A percentile compares a stretch with the other conserved stretches of the same genome.
phyloP scores from a whole-genome alignment of 2,113 vertebrate genomes.

The Antidorcas marsupialis region DNA sequence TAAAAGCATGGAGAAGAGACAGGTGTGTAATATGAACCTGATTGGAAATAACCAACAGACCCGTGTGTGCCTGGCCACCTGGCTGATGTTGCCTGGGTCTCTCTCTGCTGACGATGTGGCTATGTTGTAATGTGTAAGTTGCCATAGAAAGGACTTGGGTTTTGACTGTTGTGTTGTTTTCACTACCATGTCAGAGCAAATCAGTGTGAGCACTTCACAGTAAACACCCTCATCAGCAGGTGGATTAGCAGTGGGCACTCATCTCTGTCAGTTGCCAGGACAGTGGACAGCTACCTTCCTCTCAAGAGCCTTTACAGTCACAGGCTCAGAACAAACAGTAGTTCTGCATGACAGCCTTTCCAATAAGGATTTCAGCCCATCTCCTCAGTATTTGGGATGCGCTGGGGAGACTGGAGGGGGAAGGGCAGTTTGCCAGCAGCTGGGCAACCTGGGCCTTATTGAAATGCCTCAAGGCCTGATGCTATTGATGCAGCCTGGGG shows the following conservation, averaged over 20 bases:
- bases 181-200: neutral
- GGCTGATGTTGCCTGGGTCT: neutral
- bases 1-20: neutral
- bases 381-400: neutral
- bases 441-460: neutral
- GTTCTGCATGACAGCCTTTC: neutral
- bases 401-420: neutral
- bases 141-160: neutral
- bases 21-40: neutral
- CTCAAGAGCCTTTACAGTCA: neutral
- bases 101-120: neutral
- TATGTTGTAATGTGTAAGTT: neutral
- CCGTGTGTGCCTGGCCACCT: neutral
- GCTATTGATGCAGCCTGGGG: neutral
- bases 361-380: neutral
- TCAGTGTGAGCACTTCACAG: neutral
- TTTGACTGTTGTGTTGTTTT: neutral
- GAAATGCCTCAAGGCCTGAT: neutral
- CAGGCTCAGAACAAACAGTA: neutral
- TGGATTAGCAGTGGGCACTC: neutral
- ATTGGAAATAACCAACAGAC: neutral
- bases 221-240: neutral
- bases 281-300: neutral
- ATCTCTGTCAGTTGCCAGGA: neutral
- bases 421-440: neutral